Conservation (phyloP, 2,797 vertebrate genomes). For the Etheostoma nigrum region DNA sequence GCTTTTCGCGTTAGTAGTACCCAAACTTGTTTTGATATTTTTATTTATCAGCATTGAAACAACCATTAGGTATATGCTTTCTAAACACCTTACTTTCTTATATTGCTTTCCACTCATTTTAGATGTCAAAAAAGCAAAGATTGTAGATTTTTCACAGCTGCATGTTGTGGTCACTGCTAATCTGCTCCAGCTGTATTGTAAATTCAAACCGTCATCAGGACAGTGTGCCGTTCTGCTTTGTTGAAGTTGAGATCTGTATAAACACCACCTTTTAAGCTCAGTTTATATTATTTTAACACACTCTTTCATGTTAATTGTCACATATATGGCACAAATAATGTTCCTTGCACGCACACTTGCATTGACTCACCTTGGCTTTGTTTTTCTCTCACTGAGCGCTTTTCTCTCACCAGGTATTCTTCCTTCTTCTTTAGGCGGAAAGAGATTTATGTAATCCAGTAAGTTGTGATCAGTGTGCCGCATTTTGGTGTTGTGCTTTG, state of each 20-base stretch:
- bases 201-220: neutral
- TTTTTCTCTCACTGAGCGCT: conserved; percentile 70
- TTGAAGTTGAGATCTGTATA: conserved; percentile 17
- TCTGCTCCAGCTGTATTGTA: neutral
- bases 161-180: neutral
- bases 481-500: conserved; percentile 25
- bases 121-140: conserved; percentile 13
- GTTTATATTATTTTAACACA: conserved; percentile 30
- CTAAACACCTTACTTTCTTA: neutral
- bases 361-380: conserved; percentile 69
- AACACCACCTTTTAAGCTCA: conserved; percentile 3
- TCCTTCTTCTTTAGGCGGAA: conserved; percentile 99
- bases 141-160: neutral
- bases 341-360: conserved; percentile 23
- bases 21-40: neutral
- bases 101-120: conserved; percentile 8
- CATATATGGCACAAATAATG: conserved; percentile 21
- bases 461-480: conserved; percentile 83
- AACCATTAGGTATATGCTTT: neutral
- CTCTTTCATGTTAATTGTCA: conserved; percentile 16
- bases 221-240: conserved; percentile 10
- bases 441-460: conserved; percentile 99
- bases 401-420: conserved; percentile 95
- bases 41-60: neutral
- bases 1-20: neutral